Conservation (phyloP, 2,888 invertebrate species). For the Hydroisotoma schaefferi region DNA sequence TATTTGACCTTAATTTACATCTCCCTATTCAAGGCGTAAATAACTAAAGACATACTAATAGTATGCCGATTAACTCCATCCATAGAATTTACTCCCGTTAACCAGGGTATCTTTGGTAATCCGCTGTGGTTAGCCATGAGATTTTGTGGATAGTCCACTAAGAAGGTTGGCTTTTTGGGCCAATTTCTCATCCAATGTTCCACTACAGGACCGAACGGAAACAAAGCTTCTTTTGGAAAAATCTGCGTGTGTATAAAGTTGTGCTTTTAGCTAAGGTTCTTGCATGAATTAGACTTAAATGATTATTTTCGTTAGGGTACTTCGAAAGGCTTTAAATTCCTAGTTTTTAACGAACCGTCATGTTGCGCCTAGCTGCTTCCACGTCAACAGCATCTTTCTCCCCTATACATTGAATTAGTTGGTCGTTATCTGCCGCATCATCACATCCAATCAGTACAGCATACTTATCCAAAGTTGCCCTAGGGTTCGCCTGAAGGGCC, state of each 20-base stretch:
- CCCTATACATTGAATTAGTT: slow-evolving; percentile 8
- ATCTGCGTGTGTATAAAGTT: too few relatives aligned
- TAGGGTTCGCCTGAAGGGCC: too few relatives aligned
- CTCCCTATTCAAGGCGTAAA: too few relatives aligned
- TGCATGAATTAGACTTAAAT: neutral
- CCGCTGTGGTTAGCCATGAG: slow-evolving; percentile 17
- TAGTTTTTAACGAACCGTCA: slow-evolving; percentile 7
- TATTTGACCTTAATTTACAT: too few relatives aligned
- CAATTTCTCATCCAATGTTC: slow-evolving; percentile 27
- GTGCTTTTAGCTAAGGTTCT: too few relatives aligned
- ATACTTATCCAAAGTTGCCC: too few relatives aligned
- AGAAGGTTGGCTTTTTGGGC: slow-evolving; percentile 18
- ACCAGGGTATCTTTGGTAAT: slow-evolving; percentile 28
- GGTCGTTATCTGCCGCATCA: neutral
- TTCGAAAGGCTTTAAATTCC: neutral
- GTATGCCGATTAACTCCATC: slow-evolving; percentile 16
- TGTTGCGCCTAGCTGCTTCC: slow-evolving; percentile 14
- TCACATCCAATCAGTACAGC: neutral
- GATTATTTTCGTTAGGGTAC: neutral
- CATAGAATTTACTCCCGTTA: slow-evolving; percentile 25
- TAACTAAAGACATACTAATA: slow-evolving; percentile 5
- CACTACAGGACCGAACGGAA: slow-evolving; percentile 29
- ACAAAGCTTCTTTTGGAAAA: too few relatives aligned
- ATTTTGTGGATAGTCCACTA: slow-evolving; percentile 25
- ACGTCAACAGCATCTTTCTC: slow-evolving; percentile 8